These are phyloP conservation scores for Ophion ellenae DNA, from an alignment of 2,888 invertebrate genomes.

Conservation along the genomic window DNA sequence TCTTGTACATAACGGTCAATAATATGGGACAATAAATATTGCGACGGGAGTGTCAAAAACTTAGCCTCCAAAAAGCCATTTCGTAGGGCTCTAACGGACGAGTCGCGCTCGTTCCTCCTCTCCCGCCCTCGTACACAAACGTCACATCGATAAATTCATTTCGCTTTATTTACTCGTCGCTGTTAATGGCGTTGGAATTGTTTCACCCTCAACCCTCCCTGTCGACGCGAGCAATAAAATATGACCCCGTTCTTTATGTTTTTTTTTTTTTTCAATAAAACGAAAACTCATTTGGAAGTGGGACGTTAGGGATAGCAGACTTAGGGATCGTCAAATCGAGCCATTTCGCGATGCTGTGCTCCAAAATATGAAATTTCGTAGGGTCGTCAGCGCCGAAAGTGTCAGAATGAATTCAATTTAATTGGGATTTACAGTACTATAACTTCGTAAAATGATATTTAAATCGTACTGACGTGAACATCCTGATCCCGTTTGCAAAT, in stretches of 20 bases:
- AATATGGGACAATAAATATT: slow-evolving; percentile 68
- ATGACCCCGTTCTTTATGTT: slow-evolving; percentile 17
- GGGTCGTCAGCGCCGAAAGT: no score
- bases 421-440: no score
- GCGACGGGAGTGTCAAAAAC: slow-evolving; percentile 64
- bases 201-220: slow-evolving; percentile 43
- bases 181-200: slow-evolving; percentile 61
- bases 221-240: slow-evolving; percentile 42
- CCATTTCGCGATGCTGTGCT: no score
- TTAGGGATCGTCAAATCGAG: background rate
- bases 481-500: no score
- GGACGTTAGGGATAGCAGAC: background rate
- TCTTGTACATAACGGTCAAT: slow-evolving; percentile 67
- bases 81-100: slow-evolving; percentile 16
- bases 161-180: slow-evolving; percentile 63
- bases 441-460: no score
- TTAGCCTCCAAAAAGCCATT: slow-evolving; percentile 56
- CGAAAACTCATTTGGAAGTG: background rate
- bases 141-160: slow-evolving; percentile 66
- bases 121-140: slow-evolving; percentile 9
- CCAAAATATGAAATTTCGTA: no score
- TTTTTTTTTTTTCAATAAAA: slow-evolving; percentile 1
- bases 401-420: no score
- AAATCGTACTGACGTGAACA: no score
- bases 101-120: slow-evolving; percentile 9